phyloP scores from a whole-genome alignment of 2,797 vertebrate species.

The Propithecus deckenii region DNA sequence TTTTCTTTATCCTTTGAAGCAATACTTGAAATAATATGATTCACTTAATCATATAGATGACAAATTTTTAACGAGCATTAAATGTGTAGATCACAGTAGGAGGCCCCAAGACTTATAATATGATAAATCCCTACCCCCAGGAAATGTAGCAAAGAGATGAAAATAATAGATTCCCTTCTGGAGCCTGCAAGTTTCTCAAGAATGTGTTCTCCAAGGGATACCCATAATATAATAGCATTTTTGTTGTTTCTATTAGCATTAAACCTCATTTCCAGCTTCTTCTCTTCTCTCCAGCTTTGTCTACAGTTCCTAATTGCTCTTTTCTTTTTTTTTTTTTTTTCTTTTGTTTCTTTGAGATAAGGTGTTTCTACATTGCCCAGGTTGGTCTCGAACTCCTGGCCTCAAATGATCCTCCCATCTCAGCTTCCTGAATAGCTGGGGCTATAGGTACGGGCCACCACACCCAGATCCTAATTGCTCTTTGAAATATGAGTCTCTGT shows the following conservation, averaged over 20 bases:
- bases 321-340: neutral
- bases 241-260: neutral
- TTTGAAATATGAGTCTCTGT: neutral
- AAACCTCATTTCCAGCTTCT: neutral
- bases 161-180: neutral
- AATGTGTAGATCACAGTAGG: neutral
- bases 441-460: neutral
- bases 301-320: neutral
- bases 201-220: neutral
- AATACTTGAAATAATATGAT: neutral
- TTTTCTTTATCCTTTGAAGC: neutral
- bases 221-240: neutral
- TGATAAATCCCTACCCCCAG: neutral
- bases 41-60: neutral
- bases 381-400: neutral
- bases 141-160: neutral
- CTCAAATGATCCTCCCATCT: neutral
- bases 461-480: neutral
- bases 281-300: neutral
- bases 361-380: neutral
- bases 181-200: neutral
- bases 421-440: neutral
- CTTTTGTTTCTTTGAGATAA: neutral
- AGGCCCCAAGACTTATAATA: neutral
- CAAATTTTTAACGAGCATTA: neutral